Percentiles rank a stretch among this genome's conserved stretches.
Evolutionary conservation across 1,140 invertebrate genomes (phyloP).

Genomic region (Theocolax elegans): DNA sequence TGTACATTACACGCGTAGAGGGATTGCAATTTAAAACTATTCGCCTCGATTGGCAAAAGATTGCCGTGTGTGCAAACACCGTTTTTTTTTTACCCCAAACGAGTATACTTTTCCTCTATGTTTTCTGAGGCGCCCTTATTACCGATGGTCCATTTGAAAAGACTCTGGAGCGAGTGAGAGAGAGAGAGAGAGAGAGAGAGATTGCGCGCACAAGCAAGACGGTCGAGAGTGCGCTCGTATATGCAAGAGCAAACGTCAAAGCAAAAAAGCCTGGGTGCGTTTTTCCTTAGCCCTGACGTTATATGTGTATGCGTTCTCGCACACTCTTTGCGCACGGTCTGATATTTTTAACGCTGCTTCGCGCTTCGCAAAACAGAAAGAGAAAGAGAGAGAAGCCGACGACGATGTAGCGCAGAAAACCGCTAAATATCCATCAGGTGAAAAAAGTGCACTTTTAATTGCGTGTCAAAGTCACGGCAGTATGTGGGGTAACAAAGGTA

Average conservation of each 20-base stretch:
- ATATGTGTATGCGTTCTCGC: neutral
- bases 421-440: constrained; percentile 49
- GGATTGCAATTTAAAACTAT: too few relatives aligned
- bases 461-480: constrained; percentile 52
- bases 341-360: constrained; percentile 24
- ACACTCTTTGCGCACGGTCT: neutral
- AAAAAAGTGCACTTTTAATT: constrained; percentile 56
- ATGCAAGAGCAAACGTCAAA: constrained; percentile 19
- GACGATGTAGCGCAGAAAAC: constrained; percentile 23
- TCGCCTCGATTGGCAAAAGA: too few relatives aligned
- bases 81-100: too few relatives aligned
- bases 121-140: neutral
- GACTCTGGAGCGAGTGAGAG: too few relatives aligned
- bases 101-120: neutral
- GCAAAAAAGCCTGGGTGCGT: neutral
- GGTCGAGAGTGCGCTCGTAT: neutral
- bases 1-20: too few relatives aligned
- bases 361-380: constrained; percentile 3
- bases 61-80: too few relatives aligned
- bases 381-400: too few relatives aligned
- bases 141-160: constrained; percentile 15
- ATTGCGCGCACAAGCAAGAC: neutral
- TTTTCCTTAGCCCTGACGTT: neutral
- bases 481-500: neutral
- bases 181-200: too few relatives aligned